Base-by-base conservation (phyloP, 1,140 invertebrate genomes). In the Ostrea denselamellosa region DNA sequence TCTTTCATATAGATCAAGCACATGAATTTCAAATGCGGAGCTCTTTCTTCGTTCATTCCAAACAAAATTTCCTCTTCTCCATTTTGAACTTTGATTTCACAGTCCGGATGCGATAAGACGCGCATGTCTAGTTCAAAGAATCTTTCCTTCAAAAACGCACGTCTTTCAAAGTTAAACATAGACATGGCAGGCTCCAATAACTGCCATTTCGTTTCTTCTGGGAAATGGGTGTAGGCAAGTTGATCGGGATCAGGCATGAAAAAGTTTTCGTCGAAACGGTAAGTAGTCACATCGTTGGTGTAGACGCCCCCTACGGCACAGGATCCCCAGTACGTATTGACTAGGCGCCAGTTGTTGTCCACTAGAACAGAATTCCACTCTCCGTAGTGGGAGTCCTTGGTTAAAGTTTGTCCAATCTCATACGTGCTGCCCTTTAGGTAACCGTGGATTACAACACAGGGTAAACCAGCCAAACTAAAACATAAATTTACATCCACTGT, bases 191-290 rank as follows among this genome's bases (percentile, higher is more conserved):
- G 82, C 17, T 90, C 90, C 12, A 92, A 51, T 14, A 93, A 83
- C 86, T 93, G 93, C 93, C 93, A 93, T 34, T 90, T 89, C 7
- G 84, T 25, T 85, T 94, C 92, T 88, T 95, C 94, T 0, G 96
- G 96, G 89, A 95, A 95, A 91, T 96, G 96, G 0, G 95, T 95
- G 91, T 94, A 95, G 44, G 96, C 95, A 82, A 96, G 88, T 44
- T 95, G 93, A 52, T 95, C 93, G 0, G 96, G 95, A 89, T 96
- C 95, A 3, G 95, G 95, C n/a, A 96, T 92, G 92, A 96, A 96
- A 89, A 94, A 95, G 83, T 94, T 93, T 84, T 95, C 94, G 68
- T 95, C 94, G 22, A 91, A 91, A 54, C 88, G 91, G 89, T 93
- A 93, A 51, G 58, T 77, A 19, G 85, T 77, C n/a, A 68, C 65